These are phyloP conservation scores for Aporophyla lueneburgensis DNA, from an alignment of 2,888 invertebrate genomes.

Conservation along the genomic window DNA sequence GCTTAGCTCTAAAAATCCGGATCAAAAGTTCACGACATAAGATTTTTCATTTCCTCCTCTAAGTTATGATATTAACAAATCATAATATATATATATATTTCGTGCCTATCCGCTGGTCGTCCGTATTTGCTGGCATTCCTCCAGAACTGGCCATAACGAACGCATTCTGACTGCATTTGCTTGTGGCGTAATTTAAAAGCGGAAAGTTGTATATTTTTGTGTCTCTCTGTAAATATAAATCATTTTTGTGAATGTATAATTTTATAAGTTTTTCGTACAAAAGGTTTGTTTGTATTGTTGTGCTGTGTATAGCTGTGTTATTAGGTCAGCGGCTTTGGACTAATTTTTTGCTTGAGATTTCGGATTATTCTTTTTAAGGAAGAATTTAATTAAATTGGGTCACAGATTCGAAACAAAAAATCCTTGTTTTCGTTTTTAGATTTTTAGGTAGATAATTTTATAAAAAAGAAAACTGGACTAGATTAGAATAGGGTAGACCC, in stretches of 20 bases:
- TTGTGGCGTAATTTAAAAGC: slow-evolving; percentile 61
- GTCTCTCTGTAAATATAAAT: slow-evolving; percentile 44
- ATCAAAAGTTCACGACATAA: slow-evolving; percentile 52
- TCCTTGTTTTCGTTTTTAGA: slow-evolving; percentile 1
- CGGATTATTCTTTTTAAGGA: neutral
- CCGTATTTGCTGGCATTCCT: slow-evolving; percentile 74
- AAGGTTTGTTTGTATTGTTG: slow-evolving; percentile 30
- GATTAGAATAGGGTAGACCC: too few species aligned
- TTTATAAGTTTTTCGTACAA: slow-evolving; percentile 13
- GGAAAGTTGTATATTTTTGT: slow-evolving; percentile 25
- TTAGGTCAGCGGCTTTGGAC: slow-evolving; percentile 21
- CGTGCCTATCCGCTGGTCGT: slow-evolving; percentile 65
- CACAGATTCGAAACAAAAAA: neutral
- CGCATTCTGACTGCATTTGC: slow-evolving; percentile 81
- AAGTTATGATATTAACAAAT: slow-evolving; percentile 65
- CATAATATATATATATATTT: slow-evolving; percentile 66
- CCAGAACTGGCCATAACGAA: slow-evolving; percentile 81
- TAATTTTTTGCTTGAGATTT: slow-evolving; percentile 11
- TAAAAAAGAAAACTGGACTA: too few species aligned
- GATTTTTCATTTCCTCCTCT: slow-evolving; percentile 60
- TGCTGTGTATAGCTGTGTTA: slow-evolving; percentile 13
- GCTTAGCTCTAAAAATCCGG: slow-evolving; percentile 34
- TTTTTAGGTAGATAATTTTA: too few species aligned
- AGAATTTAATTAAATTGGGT: slow-evolving; percentile 13
- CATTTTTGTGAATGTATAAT: slow-evolving; percentile 51